phyloP scores from a whole-genome alignment of 92 coral and sea anemone species.

The Porites rus region DNA sequence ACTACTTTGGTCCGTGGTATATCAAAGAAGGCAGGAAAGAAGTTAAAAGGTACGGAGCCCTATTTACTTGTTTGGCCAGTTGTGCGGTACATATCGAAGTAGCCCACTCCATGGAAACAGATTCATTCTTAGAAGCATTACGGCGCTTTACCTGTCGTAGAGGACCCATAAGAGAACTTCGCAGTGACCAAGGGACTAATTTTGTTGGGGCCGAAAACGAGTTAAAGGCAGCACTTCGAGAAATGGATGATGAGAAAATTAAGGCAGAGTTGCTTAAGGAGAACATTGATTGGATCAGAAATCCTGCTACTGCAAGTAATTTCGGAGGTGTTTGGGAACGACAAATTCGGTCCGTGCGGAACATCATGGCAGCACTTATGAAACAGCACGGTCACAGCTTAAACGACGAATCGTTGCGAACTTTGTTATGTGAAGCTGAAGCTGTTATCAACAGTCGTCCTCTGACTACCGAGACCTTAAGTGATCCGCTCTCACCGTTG shows the following conservation, averaged over 20 bases:
- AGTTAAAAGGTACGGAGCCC: too few species aligned
- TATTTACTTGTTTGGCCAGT: too few species aligned
- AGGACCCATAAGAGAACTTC: constrained; percentile 33
- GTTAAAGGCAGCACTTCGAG: not conserved
- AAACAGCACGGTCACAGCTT: constrained; percentile 34
- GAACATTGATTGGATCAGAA: constrained; percentile 36
- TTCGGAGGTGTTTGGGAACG: constrained; percentile 61
- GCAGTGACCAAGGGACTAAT: constrained; percentile 36
- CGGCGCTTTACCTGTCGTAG: constrained; percentile 24
- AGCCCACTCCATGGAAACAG: too few species aligned
- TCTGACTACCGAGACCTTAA: constrained; percentile 36
- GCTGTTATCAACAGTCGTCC: constrained; percentile 43
- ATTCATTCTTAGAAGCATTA: constrained; percentile 9
- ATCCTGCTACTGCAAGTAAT: constrained; percentile 25
- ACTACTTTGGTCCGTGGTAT: too few species aligned
- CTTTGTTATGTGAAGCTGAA: constrained; percentile 54
- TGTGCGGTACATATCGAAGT: too few species aligned
- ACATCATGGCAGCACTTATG: not conserved
- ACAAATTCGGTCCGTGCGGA: not conserved
- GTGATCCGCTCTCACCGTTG: not conserved
- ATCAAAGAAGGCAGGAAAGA: too few species aligned
- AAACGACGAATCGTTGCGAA: constrained; percentile 43
- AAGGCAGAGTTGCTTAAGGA: constrained; percentile 27
- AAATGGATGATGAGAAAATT: constrained; percentile 33
- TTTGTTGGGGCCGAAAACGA: constrained; percentile 24